A percentile compares a stretch with the other conserved stretches of the same genome.
Evolutionary conservation across 2,797 vertebrate species (phyloP).

Genomic region (Crax fasciolata): DNA sequence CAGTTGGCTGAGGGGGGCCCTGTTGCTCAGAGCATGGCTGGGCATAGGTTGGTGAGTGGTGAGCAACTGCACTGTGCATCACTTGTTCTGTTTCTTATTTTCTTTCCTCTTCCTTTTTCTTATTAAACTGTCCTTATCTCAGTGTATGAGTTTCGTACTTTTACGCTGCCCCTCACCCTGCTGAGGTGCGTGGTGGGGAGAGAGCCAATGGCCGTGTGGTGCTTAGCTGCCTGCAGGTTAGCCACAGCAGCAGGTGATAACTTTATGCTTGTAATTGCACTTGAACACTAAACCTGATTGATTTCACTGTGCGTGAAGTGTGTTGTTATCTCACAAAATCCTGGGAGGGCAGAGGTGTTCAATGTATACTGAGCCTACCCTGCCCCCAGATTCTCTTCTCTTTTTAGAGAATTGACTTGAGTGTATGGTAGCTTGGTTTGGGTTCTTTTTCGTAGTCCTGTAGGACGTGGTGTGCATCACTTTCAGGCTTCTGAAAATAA

Average conservation of each 20-base stretch:
- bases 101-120: background rate
- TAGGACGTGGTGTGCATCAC: background rate
- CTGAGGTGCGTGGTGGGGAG: background rate
- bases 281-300: background rate
- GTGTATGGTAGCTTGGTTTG: background rate
- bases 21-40: background rate
- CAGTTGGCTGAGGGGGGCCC: background rate
- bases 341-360: fast-evolving
- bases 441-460: background rate
- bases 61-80: background rate
- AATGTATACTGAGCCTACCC: background rate
- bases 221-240: too few species aligned
- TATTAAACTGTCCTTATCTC: background rate
- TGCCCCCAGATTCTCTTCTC: fast-evolving
- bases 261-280: background rate
- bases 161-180: background rate
- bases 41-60: background rate
- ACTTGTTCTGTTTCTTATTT: background rate
- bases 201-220: background rate
- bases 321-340: background rate
- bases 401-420: background rate
- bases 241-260: background rate
- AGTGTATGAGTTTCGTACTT: background rate
- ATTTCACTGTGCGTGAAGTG: background rate
- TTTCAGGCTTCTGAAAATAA: background rate